Base-by-base conservation (phyloP, 2,797 vertebrate genomes). In the Cetoscarus ocellatus region DNA sequence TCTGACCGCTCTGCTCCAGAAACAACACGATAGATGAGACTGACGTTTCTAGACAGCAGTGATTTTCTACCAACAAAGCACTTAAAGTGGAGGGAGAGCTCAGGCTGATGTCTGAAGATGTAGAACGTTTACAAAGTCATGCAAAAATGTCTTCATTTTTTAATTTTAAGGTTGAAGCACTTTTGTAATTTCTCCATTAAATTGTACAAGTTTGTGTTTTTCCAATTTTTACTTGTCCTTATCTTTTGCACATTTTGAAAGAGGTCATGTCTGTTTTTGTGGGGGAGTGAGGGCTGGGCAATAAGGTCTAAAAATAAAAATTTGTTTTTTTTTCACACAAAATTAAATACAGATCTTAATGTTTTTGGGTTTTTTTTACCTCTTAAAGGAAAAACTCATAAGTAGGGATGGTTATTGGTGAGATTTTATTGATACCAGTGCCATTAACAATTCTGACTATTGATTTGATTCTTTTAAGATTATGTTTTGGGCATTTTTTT, bases 31-130 rank as follows among this genome's bases (percentile, higher is more conserved):
- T 17, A 43, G 44, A 60, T 11, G 7, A 58, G 52, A 65, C 61
- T 70, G 68, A 13, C 78, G 58, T 73, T 73, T 66, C 4, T 72
- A 62, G 60, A 72, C 49, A 75, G 39, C 35, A 51, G 42, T 27
- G 54, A 71, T 60, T 83, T 83, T 83, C 36, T 74, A 43, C 57
- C 52, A 73, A 61, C 19, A 39, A 49, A 79, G 74, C 73, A 75
- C 57, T 80, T 61, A 45, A 40, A 43, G 58, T 60, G 8, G 27
- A 48, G 14, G 59, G 11, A 69, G 45, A 54, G 65, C 66, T 18
- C 7, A 55, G 27, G 65, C 14, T 36, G 54, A 15, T 47, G 12
- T 40, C 61, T 59, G 14, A 59, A 69, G 60, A 68, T 13, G 49
- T 53, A 10, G 43, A 49, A 67, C 63, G 42, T 27, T 27, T 27